Evolutionary conservation across 2,888 invertebrate species (phyloP), one percentile per base, ranked within the genome.

Genomic region (Hyalella azteca): DNA sequence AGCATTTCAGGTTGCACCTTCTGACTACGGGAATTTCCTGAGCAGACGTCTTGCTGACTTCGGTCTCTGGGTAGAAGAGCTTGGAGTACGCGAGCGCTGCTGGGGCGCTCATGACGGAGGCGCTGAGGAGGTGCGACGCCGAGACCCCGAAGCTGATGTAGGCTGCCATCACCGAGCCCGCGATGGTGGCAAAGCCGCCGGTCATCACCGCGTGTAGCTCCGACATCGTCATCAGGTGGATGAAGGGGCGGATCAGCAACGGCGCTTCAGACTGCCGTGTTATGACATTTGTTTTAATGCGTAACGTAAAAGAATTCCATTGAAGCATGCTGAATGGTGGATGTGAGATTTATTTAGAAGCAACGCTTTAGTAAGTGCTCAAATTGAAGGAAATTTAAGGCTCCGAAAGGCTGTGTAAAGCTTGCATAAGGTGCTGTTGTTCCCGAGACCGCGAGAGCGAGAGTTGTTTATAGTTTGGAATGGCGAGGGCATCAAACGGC

Each of bases 31-130:
- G 89, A 78, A 98, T 93, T 82, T 93, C 93, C 50, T 94, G 91
- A 0, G 93, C 91, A 0, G 92, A 92, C 0, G 95, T 94, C 84
- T 91, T 90, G 0, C 95, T 93, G 80, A 92, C 90, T 86, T 95
- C 93, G 0, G 93, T 95, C 90, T 98, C 98, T 0, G 98, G 98
- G 89, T 94, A 93, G 86, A 97, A 91, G 0, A 99, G 90, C 88
- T 98, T 98, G 15, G 96, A 91, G 86, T 92, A 94, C 86, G 95
- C 95, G 40, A 98, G 88, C 0, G 97, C 94, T 0, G 96, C 96
- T 0, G 98, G 98, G 0, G 98, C 97, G 0, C 97, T 95, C 97
- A 98, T 97, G 0, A 98, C 93, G 83, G 95, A 95, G 0, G 98
- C 95, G 0, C 97, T 95, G 83, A 98, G 92, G 50, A 98, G 89